phyloP scores from a whole-genome alignment of 2,797 vertebrate species.

The Chaenodraco wilsoni region DNA sequence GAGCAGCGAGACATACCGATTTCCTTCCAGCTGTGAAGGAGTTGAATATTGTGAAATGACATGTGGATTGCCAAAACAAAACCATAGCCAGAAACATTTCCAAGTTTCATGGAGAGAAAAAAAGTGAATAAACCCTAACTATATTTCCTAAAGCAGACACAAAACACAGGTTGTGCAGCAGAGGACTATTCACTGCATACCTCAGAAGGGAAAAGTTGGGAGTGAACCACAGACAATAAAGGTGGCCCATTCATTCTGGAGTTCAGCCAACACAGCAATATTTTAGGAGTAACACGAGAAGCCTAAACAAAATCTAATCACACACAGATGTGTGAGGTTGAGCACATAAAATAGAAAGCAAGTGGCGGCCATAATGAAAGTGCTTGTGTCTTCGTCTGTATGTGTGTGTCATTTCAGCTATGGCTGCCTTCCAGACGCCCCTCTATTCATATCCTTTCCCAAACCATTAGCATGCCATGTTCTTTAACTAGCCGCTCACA shows the following conservation, averaged over 20 bases:
- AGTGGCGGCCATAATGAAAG: constrained; percentile 42
- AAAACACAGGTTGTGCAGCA: neutral
- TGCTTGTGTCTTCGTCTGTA: constrained; percentile 31
- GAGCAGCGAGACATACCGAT: neutral
- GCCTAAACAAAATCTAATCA: constrained; percentile 57
- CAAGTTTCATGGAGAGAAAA: neutral
- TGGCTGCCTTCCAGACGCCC: constrained; percentile 70
- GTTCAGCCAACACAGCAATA: constrained; percentile 27
- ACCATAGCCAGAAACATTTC: neutral
- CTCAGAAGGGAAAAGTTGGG: constrained; percentile 3
- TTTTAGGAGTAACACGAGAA: constrained; percentile 41
- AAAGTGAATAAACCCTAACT: constrained; percentile 1
- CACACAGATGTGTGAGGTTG: constrained; percentile 53
- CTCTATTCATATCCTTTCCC: constrained; percentile 66
- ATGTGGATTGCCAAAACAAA: neutral
- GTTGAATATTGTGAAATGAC: neutral
- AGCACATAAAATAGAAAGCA: constrained; percentile 45
- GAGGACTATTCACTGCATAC: neutral
- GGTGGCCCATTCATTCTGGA: constrained; percentile 40
- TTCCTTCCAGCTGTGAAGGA: neutral
- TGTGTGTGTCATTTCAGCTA: constrained; percentile 61
- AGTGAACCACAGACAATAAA: constrained; percentile 33
- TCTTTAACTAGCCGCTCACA: constrained; percentile 72
- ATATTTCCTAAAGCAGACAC: neutral
- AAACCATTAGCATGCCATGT: constrained; percentile 70